Base-by-base conservation (phyloP, 1,140 invertebrate genomes). In the Archivesica marissinica region DNA sequence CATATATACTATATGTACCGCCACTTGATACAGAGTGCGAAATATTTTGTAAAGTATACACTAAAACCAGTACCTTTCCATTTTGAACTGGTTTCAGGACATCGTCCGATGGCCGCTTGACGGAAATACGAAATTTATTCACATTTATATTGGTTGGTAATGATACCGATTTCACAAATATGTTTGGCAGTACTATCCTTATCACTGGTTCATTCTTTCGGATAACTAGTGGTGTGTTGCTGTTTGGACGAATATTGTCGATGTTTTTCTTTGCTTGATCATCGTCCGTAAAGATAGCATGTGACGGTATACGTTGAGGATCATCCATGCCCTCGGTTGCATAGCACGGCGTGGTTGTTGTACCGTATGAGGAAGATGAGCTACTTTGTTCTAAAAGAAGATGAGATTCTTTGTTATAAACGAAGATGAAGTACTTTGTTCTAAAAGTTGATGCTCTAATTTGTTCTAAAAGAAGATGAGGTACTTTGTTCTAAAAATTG, bases 251-350 rank as follows among this genome's bases (percentile, higher is more conserved):
- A 11, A 84, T 64, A 33, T 84, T 66, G 44, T 75, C 70, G 9
- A 84, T 84, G 39, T 84, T 76, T 28, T 30, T 11, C 54, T 61
- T 75, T 50, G 81, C 81, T 11, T 23, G 44, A 7, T 50, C 56
- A 41, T 84, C 81, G 44, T 76, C 56, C 25, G 81, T 84, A 25
- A 76, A 75, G 28, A 84, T 64, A 64, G 56, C 70, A 11, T 84
- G 59, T 6, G 70, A 47, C 17, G 81, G 81, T 38, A 84, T 52
- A 68, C n/a, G 39, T 6, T 66, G 33, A 33, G 52, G 54, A 13
- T 61, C 56, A 6, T 47, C 38, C 81, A 84, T 84, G 17, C 81
- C 68, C n/a, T 84, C 81, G 9, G 44, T 20, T 2, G 44, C 23
- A 1, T 44, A 20, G 33, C 81, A 84, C 17, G 70, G 70, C 9